Evolutionary conservation across 1,140 invertebrate species (phyloP).

Genomic region (Trichoplusia ni): DNA sequence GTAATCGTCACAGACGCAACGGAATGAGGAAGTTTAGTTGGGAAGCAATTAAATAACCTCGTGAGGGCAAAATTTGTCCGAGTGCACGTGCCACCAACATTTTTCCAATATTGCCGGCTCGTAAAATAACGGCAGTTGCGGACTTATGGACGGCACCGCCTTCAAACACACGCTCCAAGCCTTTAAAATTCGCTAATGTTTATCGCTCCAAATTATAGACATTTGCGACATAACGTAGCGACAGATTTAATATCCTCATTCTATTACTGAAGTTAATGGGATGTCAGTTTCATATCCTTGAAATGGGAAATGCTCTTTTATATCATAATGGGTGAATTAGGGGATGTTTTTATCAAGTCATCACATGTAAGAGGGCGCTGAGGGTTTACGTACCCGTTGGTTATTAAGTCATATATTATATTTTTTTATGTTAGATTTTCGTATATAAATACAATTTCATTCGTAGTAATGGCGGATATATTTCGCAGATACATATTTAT

Average conservation of each 20-base stretch:
- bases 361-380: neutral
- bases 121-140: conserved; percentile 58
- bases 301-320: conserved; percentile 1
- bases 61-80: conserved; percentile 34
- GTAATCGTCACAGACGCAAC: neutral
- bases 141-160: conserved; percentile 43
- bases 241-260: conserved; percentile 15
- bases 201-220: conserved; percentile 11
- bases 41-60: conserved; percentile 28
- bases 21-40: neutral
- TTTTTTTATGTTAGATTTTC: no score
- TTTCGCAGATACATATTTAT: no score
- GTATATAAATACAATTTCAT: no score
- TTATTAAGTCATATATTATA: no score
- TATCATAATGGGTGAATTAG: conserved; percentile 6
- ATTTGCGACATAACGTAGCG: neutral
- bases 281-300: conserved; percentile 14
- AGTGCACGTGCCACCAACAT: conserved; percentile 60
- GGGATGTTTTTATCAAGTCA: neutral
- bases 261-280: conserved; percentile 6
- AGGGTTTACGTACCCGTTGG: no score
- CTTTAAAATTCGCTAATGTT: conserved; percentile 23
- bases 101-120: conserved; percentile 67
- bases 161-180: conserved; percentile 51
- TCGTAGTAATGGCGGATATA: no score